Percentiles rank a stretch among this genome's conserved stretches.
Evolutionary conservation across 2,888 invertebrate genomes (phyloP).

Genomic region (Watsonalla cultraria): DNA sequence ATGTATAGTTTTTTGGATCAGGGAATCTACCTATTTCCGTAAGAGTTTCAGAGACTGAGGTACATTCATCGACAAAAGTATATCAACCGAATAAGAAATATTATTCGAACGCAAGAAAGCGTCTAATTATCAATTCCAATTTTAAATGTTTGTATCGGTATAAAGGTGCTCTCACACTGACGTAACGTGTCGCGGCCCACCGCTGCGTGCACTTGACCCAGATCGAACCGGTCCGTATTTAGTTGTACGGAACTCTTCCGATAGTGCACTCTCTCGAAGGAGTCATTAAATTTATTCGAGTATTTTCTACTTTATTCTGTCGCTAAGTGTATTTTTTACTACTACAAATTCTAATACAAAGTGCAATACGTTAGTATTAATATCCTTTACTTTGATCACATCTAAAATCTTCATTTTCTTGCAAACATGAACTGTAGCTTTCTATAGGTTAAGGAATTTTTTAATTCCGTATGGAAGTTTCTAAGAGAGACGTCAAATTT

Average conservation of each 20-base stretch:
- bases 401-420: no score
- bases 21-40: no score
- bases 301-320: no score
- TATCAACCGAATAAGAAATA: background rate
- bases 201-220: constrained; percentile 61
- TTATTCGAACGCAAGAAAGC: background rate
- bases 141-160: constrained; percentile 22
- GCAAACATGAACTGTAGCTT: no score
- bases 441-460: no score
- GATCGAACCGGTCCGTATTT: constrained; percentile 39
- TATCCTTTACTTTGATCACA: no score
- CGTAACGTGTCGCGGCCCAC: constrained; percentile 34
- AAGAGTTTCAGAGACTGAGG: background rate
- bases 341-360: no score
- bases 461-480: no score
- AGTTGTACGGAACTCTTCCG: constrained; percentile 51
- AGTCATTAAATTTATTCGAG: constrained; percentile 1
- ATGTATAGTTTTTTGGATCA: no score
- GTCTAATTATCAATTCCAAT: constrained; percentile 37
- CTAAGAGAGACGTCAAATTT: no score
- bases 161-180: constrained; percentile 45
- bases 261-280: constrained; percentile 13
- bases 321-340: no score
- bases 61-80: background rate
- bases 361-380: no score